A percentile compares a stretch with the other conserved stretches of the same genome.
phyloP scores from a whole-genome alignment of 2,113 vertebrate genomes.

The Corapipo altera region DNA sequence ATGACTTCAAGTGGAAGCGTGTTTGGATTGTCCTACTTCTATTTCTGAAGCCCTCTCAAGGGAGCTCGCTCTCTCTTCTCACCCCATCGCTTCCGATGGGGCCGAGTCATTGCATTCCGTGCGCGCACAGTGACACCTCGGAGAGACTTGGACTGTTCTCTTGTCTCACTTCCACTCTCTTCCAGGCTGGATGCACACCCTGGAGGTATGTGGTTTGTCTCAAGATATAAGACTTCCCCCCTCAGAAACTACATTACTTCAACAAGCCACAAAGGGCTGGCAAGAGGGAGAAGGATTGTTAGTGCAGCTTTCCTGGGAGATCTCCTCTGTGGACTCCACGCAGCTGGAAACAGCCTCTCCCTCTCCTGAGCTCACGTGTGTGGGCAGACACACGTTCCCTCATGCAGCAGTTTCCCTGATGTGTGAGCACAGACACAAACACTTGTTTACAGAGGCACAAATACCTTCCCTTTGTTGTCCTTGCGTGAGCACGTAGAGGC shows the following conservation, averaged over 20 bases:
- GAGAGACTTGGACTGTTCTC: constrained; percentile 62
- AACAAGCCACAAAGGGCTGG: constrained; percentile 48
- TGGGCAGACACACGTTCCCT: neutral
- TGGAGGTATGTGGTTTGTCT: constrained; percentile 71
- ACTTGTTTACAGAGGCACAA: neutral
- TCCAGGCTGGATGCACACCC: constrained; percentile 62
- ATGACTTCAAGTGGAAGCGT: neutral
- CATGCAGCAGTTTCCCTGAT: neutral
- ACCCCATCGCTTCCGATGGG: constrained; percentile 67
- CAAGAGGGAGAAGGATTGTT: constrained; percentile 10
- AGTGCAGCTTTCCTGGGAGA: constrained; percentile 11
- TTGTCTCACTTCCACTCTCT: constrained; percentile 64
- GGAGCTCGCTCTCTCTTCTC: constrained; percentile 52
- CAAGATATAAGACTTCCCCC: constrained; percentile 66
- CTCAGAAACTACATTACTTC: constrained; percentile 55
- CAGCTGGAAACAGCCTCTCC: constrained; percentile 16
- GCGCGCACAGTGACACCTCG: constrained; percentile 43
- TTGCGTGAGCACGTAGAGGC: neutral
- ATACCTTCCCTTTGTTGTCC: neutral
- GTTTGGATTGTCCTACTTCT: constrained; percentile 54
- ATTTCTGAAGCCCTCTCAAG: constrained; percentile 44
- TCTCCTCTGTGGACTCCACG: neutral
- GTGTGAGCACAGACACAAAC: neutral
- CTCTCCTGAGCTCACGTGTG: neutral
- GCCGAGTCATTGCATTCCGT: neutral